Evolutionary conservation across 2,888 invertebrate species (phyloP).

Genomic region (Dynastes hyllus): DNA sequence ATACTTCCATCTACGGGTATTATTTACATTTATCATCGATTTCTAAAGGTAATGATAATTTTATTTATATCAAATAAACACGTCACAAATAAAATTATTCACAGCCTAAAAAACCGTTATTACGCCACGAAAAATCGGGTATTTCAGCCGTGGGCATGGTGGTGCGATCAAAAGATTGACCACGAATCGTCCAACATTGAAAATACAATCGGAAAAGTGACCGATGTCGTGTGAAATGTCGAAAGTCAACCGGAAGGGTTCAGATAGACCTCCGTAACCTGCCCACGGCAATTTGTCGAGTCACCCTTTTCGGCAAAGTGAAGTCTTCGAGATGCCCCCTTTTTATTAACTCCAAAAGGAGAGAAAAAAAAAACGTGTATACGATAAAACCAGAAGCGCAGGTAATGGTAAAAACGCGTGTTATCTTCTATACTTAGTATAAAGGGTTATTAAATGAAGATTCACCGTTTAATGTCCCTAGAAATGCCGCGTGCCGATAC

Average conservation of each 20-base stretch:
- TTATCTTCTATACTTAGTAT: conserved; percentile 52
- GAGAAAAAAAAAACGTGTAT: conserved; percentile 41
- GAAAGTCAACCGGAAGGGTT: conserved; percentile 56
- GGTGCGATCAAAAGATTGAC: conserved; percentile 35
- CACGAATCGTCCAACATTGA: not conserved
- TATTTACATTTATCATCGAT: too few species aligned
- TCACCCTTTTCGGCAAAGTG: conserved; percentile 10
- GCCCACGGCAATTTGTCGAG: not conserved
- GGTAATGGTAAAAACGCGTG: conserved; percentile 59
- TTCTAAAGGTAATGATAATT: too few species aligned
- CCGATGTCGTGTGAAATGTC: conserved; percentile 60
- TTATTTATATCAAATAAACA: not conserved
- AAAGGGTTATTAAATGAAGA: conserved; percentile 66
- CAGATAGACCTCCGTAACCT: conserved; percentile 16
- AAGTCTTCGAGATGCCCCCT: conserved; percentile 37
- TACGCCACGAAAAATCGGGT: conserved; percentile 3
- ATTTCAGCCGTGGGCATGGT: not conserved
- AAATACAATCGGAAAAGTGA: conserved; percentile 53
- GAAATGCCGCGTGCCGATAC: conserved; percentile 57
- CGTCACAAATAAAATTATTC: not conserved
- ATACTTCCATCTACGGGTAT: too few species aligned
- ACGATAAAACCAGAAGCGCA: conserved; percentile 54
- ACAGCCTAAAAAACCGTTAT: conserved; percentile 56
- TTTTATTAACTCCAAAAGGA: not conserved
- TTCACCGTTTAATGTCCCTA: conserved; percentile 57